These are phyloP conservation scores for Autographa gamma DNA, from an alignment of 2,888 invertebrate species.

Conservation along the genomic window DNA sequence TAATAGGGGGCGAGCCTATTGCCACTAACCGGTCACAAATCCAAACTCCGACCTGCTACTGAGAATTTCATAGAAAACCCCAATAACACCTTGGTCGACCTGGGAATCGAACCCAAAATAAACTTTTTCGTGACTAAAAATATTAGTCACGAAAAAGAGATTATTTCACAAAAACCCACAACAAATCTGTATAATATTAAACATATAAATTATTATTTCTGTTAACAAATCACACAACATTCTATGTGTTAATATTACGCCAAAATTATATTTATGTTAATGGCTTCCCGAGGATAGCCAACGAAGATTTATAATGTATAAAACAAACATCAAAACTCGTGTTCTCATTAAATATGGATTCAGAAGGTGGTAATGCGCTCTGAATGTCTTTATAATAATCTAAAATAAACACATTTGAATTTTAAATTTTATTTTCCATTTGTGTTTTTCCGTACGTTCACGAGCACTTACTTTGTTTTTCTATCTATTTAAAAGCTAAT, in stretches of 20 bases:
- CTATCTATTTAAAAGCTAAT: background rate
- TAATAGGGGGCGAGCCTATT: no score
- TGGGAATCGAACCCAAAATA: no score
- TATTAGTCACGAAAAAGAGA: no score
- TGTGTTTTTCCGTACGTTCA: conserved; percentile 3
- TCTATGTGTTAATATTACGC: conserved; percentile 28
- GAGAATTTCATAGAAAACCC: no score
- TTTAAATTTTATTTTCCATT: conserved; percentile 25
- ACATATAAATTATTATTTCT: conserved; percentile 11
- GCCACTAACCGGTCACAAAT: no score
- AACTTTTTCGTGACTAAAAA: no score
- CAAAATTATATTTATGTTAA: conserved; percentile 35
- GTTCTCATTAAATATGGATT: conserved; percentile 64
- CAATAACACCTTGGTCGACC: no score
- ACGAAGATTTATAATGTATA: conserved; percentile 47
- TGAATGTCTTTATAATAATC: conserved; percentile 31
- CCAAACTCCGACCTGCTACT: no score
- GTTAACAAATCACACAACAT: conserved; percentile 34
- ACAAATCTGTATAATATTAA: background rate
- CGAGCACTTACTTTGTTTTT: background rate
- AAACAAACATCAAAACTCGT: conserved; percentile 53
- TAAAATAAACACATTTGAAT: conserved; percentile 27
- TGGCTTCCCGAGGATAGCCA: conserved; percentile 17
- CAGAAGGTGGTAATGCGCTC: conserved; percentile 40
- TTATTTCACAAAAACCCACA: background rate